phyloP scores from a whole-genome alignment of 2,888 invertebrate genomes.

The Chelonus formosanus region DNA sequence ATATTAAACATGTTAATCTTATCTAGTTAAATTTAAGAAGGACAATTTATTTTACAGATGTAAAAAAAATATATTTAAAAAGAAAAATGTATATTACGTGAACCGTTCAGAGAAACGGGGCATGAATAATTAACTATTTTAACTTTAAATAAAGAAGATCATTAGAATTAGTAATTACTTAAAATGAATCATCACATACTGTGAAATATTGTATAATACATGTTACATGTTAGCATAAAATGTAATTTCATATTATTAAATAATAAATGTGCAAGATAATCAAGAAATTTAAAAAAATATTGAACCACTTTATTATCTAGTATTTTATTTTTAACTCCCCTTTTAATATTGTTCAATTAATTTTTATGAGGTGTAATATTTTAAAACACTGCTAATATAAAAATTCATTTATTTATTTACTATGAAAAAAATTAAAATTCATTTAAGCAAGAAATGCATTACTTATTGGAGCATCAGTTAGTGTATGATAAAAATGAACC shows the following conservation, averaged over 20 bases:
- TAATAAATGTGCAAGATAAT: constrained; percentile 40
- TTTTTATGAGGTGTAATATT: no score
- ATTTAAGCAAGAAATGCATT: no score
- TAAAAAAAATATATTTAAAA: constrained; percentile 16
- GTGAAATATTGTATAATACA: constrained; percentile 63
- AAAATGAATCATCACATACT: constrained; percentile 41
- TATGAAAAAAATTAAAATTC: no score
- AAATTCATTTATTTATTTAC: no score
- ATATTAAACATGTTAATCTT: not conserved
- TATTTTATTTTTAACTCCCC: not conserved
- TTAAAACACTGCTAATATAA: no score
- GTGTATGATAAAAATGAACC: no score
- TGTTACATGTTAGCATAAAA: constrained; percentile 47
- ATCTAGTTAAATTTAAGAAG: no score
- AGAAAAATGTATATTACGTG: constrained; percentile 15
- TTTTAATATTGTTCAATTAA: no score
- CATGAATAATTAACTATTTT: constrained; percentile 21
- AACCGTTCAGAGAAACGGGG: constrained; percentile 19
- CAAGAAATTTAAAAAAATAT: constrained; percentile 6
- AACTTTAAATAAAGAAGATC: constrained; percentile 19
- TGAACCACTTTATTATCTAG: not conserved
- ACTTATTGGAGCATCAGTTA: no score
- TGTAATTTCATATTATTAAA: constrained; percentile 62
- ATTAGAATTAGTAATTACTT: constrained; percentile 25
- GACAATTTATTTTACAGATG: constrained; percentile 13